Percentiles rank a stretch among this genome's conserved stretches.
phyloP scores from a whole-genome alignment of 2,797 vertebrate genomes.

The Xerus rutilus region DNA sequence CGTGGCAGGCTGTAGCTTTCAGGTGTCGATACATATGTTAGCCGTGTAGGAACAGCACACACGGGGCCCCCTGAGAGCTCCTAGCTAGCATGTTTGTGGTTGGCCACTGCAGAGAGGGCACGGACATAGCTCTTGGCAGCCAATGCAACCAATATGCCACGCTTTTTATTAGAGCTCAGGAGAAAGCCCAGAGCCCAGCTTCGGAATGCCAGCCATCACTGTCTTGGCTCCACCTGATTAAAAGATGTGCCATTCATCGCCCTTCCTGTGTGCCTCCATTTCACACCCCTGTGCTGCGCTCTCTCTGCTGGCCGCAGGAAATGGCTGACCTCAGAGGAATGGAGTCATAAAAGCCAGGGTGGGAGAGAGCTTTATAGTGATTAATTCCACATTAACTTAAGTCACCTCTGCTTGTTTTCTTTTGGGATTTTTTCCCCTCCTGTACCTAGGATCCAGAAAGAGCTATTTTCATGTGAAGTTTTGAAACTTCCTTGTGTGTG shows the following conservation, averaged over 20 bases:
- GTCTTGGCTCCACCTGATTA: slow-evolving; percentile 82
- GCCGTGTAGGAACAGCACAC: slow-evolving; percentile 89
- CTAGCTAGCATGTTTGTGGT: slow-evolving; percentile 92
- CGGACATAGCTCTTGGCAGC: slow-evolving; percentile 94
- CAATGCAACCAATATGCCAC: slow-evolving; percentile 93
- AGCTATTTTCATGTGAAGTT: not conserved
- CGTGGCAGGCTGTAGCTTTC: slow-evolving; percentile 90
- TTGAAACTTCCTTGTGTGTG: not conserved
- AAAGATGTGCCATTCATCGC: slow-evolving; percentile 63
- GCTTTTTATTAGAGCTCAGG: slow-evolving; percentile 89
- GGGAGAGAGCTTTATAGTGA: slow-evolving; percentile 44
- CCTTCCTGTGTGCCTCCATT: not conserved
- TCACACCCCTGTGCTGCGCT: not conserved
- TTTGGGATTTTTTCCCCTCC: not conserved
- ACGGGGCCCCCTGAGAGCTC: slow-evolving; percentile 89
- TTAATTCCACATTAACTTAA: not conserved
- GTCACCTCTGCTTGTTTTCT: slow-evolving; percentile 18
- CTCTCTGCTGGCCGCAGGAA: not conserved
- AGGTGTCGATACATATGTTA: slow-evolving; percentile 94
- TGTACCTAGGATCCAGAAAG: not conserved
- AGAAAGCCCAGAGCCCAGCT: slow-evolving; percentile 83
- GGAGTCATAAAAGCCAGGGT: not conserved
- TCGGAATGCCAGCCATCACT: slow-evolving; percentile 79
- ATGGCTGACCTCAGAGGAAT: not conserved
- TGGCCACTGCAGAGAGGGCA: slow-evolving; percentile 95